Conservation (phyloP, 2,113 vertebrate genomes). For the Melanerpes aurifrons region DNA sequence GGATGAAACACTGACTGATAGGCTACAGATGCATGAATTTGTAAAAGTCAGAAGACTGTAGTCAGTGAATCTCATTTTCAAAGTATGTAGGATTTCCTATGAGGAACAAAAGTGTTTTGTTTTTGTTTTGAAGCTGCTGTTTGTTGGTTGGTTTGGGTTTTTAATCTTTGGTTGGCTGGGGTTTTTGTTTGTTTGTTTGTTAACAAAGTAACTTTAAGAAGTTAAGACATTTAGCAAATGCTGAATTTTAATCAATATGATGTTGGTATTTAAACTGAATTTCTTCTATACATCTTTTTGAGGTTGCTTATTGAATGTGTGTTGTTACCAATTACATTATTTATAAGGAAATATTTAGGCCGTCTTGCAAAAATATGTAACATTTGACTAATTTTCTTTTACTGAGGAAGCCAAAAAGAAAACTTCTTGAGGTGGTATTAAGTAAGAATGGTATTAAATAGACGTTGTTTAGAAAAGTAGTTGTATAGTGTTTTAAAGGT, state of each 20-base stretch:
- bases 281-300: not conserved
- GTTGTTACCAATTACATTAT: not conserved
- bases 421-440: not conserved
- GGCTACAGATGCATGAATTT: not conserved
- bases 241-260: not conserved
- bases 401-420: not conserved
- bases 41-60: not conserved
- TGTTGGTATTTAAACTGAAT: not conserved
- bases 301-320: not conserved
- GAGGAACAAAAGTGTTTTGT: not conserved
- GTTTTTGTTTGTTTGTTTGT: not conserved
- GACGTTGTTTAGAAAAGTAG: not conserved
- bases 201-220: not conserved
- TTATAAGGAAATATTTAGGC: not conserved
- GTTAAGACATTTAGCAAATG: not conserved
- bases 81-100: not conserved
- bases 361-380: not conserved
- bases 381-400: not conserved
- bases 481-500: not conserved
- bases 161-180: not conserved
- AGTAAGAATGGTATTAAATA: not conserved
- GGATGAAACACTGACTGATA: not conserved
- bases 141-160: not conserved
- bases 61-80: not conserved
- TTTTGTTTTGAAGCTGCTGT: too few species aligned